phyloP scores from a whole-genome alignment of 2,888 invertebrate species.

The Mycalesis mineus region DNA sequence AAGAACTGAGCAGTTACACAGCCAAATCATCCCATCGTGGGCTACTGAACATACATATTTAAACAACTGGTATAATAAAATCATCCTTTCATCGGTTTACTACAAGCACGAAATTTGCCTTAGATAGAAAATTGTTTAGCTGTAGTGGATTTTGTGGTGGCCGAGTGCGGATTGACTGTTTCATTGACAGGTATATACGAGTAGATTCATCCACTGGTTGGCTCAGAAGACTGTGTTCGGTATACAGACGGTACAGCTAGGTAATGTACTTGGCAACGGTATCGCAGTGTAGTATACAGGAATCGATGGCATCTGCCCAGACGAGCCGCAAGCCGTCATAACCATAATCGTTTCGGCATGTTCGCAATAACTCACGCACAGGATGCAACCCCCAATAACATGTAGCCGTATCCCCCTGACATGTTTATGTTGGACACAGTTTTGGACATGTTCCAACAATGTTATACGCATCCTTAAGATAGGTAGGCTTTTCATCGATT shows the following conservation, averaged over 20 bases:
- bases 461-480: not conserved
- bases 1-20: too few relatives aligned
- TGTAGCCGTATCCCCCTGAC: not conserved
- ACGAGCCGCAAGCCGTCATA: not conserved
- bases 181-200: not conserved
- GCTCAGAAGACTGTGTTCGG: not conserved
- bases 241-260: not conserved
- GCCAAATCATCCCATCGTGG: too few relatives aligned
- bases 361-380: conserved; percentile 2
- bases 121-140: too few relatives aligned
- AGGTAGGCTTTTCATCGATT: not conserved
- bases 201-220: not conserved
- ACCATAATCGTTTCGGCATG: not conserved
- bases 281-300: not conserved
- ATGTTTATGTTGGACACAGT: not conserved
- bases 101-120: too few relatives aligned
- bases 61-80: too few relatives aligned
- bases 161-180: not conserved
- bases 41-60: too few relatives aligned
- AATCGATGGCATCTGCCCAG: not conserved
- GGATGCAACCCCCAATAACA: conserved; percentile 1
- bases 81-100: too few relatives aligned
- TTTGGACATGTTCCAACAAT: conserved; percentile 4
- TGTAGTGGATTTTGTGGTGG: too few relatives aligned
- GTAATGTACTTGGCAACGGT: not conserved